Conservation (phyloP, 2,797 vertebrate genomes). For the Bradypus variegatus region DNA sequence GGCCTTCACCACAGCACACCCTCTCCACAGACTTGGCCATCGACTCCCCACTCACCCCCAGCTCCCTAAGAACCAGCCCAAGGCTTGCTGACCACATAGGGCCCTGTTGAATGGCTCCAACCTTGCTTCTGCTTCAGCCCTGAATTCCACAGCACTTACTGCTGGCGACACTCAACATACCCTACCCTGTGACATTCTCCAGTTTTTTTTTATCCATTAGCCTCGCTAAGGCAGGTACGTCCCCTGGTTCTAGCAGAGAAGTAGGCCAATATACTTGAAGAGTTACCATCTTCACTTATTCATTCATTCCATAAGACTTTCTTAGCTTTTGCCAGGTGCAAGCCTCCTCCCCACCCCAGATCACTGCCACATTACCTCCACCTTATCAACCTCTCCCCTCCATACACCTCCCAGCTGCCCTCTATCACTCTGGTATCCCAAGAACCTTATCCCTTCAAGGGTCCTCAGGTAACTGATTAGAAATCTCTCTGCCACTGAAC, state of each 20-base stretch:
- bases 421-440: not conserved
- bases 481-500: not conserved
- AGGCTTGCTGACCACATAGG: not conserved
- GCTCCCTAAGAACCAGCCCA: slow-evolving; percentile 2
- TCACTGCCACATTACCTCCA: not conserved
- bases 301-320: not conserved
- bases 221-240: not conserved
- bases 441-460: not conserved
- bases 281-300: not conserved
- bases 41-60: not conserved
- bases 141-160: not conserved
- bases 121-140: not conserved
- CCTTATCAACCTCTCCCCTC: not conserved
- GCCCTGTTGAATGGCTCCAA: not conserved
- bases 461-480: not conserved
- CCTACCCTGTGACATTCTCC: not conserved
- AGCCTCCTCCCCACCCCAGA: not conserved
- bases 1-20: not conserved
- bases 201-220: not conserved
- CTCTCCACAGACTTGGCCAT: not conserved
- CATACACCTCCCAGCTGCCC: not conserved
- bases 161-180: not conserved
- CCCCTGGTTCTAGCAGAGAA: not conserved
- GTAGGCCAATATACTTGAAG: not conserved
- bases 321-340: not conserved